phyloP scores from a whole-genome alignment of 2,113 vertebrate species.

The Boleophthalmus pectinirostris region DNA sequence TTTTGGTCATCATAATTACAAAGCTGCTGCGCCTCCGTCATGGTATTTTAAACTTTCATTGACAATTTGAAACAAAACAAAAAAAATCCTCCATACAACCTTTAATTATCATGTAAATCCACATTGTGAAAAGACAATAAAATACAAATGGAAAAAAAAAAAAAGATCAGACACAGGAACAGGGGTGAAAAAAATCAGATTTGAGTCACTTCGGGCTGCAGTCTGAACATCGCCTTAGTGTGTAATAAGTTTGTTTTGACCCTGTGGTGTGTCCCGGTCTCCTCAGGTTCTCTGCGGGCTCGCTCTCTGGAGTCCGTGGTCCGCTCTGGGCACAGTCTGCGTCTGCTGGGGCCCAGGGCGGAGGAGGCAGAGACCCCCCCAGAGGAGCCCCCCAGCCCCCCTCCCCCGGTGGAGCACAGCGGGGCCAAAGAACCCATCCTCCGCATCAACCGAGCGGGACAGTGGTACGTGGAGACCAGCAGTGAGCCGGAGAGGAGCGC shows the following conservation, averaged over 20 bases:
- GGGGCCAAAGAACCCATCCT: constrained; percentile 86
- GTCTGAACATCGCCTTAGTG: too few species aligned
- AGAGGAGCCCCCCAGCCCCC: constrained; percentile 88
- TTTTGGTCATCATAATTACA: too few species aligned
- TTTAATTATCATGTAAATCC: too few species aligned
- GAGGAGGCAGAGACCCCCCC: constrained; percentile 84
- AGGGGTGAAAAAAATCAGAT: too few species aligned
- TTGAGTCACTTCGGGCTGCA: too few species aligned
- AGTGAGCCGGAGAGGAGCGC: constrained; percentile 82
- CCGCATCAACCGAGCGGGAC: constrained; percentile 92
- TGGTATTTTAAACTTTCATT: too few species aligned
- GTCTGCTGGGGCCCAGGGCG: constrained; percentile 76
- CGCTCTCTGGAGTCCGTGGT: constrained; percentile 78
- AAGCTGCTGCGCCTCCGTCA: too few species aligned
- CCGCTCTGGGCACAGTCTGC: constrained; percentile 57
- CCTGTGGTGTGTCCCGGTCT: background rate
- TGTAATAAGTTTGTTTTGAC: background rate
- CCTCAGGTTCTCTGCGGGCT: constrained; percentile 26
- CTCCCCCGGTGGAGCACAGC: constrained; percentile 85
- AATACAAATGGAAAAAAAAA: too few species aligned
- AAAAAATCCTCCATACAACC: too few species aligned
- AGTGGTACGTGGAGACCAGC: constrained; percentile 95
- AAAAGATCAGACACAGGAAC: too few species aligned
- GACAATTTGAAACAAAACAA: too few species aligned
- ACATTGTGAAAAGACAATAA: too few species aligned